phyloP scores from a whole-genome alignment of 2,113 vertebrate species.

The Alouatta palliata region DNA sequence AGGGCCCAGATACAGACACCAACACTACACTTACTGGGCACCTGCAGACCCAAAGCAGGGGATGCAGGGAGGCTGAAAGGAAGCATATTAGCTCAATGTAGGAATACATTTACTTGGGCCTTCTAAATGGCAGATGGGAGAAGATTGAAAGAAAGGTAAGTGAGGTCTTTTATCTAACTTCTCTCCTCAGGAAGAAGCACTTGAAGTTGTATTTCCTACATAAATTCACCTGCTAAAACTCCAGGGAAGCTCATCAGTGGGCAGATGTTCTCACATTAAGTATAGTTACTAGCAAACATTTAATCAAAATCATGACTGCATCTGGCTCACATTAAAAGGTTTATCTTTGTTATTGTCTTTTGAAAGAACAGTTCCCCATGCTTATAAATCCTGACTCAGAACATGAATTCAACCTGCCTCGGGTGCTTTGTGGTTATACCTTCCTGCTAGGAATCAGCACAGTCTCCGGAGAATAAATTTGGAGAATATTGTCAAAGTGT shows the following conservation, averaged over 20 bases:
- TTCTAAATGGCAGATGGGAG: neutral
- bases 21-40: neutral
- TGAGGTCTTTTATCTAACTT: neutral
- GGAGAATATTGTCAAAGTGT: neutral
- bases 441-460: slow-evolving; percentile 30
- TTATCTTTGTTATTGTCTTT: slow-evolving; percentile 44
- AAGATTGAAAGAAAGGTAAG: neutral
- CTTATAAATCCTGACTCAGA: slow-evolving; percentile 58
- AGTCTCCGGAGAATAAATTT: slow-evolving; percentile 38
- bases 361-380: slow-evolving; percentile 53
- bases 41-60: neutral
- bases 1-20: neutral
- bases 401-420: slow-evolving; percentile 25
- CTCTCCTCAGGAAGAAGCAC: neutral
- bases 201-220: slow-evolving; percentile 52
- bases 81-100: neutral
- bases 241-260: slow-evolving; percentile 51
- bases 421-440: neutral
- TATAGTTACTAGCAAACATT: slow-evolving; percentile 52
- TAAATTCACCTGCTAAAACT: slow-evolving; percentile 66
- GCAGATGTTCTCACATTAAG: slow-evolving; percentile 46
- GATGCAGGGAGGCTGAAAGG: neutral
- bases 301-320: slow-evolving; percentile 43
- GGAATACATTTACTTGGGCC: neutral
- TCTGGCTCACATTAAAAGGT: slow-evolving; percentile 23